Evolutionary conservation across 2,888 invertebrate species (phyloP).

Genomic region (Nemotelus nigrinus): DNA sequence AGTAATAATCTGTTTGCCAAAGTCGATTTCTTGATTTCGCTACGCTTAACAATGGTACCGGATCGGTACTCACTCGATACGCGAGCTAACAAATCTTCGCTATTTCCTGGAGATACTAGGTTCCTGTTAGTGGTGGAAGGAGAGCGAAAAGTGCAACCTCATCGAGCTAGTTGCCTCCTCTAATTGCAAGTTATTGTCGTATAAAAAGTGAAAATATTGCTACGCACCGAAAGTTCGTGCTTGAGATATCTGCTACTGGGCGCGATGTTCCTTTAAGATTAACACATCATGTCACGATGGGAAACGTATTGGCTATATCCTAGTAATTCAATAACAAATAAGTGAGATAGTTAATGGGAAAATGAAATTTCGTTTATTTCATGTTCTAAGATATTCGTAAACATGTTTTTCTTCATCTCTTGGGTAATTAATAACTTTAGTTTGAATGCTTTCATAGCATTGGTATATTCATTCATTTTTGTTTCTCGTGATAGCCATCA

Average conservation of each 20-base stretch:
- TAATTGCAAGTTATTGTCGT: slow-evolving; percentile 47
- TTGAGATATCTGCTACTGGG: slow-evolving; percentile 11
- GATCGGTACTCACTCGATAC: background rate
- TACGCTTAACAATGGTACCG: slow-evolving; percentile 30
- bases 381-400: too few species aligned
- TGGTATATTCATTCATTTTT: too few species aligned
- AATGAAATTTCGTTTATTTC: too few species aligned
- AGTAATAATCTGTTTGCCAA: slow-evolving; percentile 30
- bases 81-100: slow-evolving; percentile 25
- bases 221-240: slow-evolving; percentile 27
- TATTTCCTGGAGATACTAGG: background rate
- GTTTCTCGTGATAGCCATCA: too few species aligned
- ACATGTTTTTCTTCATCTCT: too few species aligned
- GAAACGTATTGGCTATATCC: background rate
- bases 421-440: too few species aligned
- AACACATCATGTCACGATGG: slow-evolving; percentile 21
- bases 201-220: slow-evolving; percentile 33
- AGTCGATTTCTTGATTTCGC: slow-evolving; percentile 37
- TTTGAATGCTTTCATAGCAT: too few species aligned
- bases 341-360: too few species aligned
- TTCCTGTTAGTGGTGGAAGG: background rate
- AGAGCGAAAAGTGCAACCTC: background rate
- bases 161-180: slow-evolving; percentile 38
- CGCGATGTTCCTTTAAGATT: slow-evolving; percentile 25
- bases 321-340: too few species aligned